phyloP scores from a whole-genome alignment of 2,888 invertebrate genomes.

The Scelioninae gen. 1 region DNA sequence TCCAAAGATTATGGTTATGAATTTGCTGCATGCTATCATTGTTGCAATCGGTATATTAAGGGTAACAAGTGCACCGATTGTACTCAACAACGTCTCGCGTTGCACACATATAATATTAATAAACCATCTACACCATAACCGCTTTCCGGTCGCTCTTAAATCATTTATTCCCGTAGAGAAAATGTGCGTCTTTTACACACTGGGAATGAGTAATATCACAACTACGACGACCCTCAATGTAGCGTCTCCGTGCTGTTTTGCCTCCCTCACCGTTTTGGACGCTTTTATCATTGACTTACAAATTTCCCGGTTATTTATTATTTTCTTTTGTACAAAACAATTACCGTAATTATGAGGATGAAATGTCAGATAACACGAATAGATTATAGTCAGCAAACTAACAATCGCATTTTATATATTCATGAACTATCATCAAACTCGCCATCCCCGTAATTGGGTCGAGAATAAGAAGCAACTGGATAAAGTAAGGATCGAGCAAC shows the following conservation, averaged over 20 bases:
- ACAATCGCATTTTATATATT: constrained; percentile 47
- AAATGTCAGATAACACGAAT: constrained; percentile 24
- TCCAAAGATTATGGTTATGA: neutral
- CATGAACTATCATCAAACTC: constrained; percentile 54
- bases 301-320: constrained; percentile 14
- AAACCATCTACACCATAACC: constrained; percentile 68
- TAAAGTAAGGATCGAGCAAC: constrained; percentile 36
- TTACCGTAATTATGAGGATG: constrained; percentile 42
- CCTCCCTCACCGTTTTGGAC: neutral
- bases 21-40: neutral
- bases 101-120: constrained; percentile 83
- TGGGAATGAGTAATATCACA: constrained; percentile 33
- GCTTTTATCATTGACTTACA: constrained; percentile 43
- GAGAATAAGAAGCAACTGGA: constrained; percentile 37
- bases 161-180: constrained; percentile 46
- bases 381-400: constrained; percentile 34
- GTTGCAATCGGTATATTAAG: constrained; percentile 48
- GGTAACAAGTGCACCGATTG: constrained; percentile 79
- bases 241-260: constrained; percentile 2
- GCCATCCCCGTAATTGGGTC: constrained; percentile 50
- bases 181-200: constrained; percentile 38
- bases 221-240: constrained; percentile 20
- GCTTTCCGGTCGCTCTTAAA: constrained; percentile 57
- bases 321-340: constrained; percentile 34
- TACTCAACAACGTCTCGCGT: constrained; percentile 77